Evolutionary conservation across 2,797 vertebrate species (phyloP), one percentile per base, ranked within the genome.

Genomic region (Pempheris klunzingeri): DNA sequence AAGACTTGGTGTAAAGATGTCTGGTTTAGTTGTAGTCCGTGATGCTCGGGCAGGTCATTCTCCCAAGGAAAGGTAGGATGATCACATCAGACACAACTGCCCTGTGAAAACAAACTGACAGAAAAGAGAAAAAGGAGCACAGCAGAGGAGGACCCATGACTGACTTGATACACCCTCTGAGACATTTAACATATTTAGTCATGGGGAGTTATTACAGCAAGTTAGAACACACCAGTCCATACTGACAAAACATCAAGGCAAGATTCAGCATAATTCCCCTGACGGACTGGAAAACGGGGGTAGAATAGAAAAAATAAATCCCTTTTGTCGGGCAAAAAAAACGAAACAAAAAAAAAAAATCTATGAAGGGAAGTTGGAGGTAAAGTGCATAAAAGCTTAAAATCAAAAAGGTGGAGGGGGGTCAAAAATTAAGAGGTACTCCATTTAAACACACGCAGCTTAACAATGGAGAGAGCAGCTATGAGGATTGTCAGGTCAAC

Each of bases 341-440:
- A 32, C 30, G n/a, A 58, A 57, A 24, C 54, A 52, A 61, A 14
- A 32, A 76, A 57, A 34, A 3, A 63, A 30, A 68, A 83, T 84
- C 77, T 89, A 88, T 85, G 84, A 84, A 69, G 75, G 74, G 80
- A 88, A 70, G 78, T 85, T 54, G 80, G 86, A 88, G 85, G 86
- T 96, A 96, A 96, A 96, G 95, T 95, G 94, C 95, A 95, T 95
- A 93, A 94, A 95, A 93, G 88, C 88, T 89, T 94, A 90, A 95
- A 95, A 94, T 86, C 69, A 89, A 89, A 92, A 90, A 55, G 17
- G 54, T 71, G 61, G 46, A 38, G 38, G 57, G 34, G 38, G 22
- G 28, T 30, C 61, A 82, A 77, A 84, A 77, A 80, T 82, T 39
- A 85, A 85, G 88, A 89, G 77, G 80, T 83, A 87, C 86, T 92